These are phyloP conservation scores for Psilanteris sp. DNA, from an alignment of 1,140 invertebrate genomes.

Conservation along the genomic window DNA sequence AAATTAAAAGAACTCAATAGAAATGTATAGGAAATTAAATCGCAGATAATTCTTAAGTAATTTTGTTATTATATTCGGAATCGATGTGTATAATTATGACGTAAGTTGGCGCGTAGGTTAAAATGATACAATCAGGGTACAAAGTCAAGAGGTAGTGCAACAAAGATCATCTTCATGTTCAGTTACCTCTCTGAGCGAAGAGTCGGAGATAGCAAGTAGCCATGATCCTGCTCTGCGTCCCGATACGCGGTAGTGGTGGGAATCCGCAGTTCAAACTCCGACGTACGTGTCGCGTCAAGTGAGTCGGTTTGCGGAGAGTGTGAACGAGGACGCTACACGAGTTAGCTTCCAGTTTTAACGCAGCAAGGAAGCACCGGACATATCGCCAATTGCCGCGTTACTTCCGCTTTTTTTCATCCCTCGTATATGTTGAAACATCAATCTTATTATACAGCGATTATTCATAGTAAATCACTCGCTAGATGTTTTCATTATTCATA, in stretches of 20 bases:
- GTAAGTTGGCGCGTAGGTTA: too few species aligned
- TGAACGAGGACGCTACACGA: constrained; percentile 53
- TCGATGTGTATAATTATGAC: neutral
- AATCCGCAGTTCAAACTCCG: constrained; percentile 70
- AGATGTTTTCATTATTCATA: too few species aligned
- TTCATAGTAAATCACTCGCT: neutral
- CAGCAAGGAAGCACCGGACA: constrained; percentile 55
- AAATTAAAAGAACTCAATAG: too few species aligned
- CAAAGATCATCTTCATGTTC: constrained; percentile 4
- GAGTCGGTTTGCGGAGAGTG: constrained; percentile 55
- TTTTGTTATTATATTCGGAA: neutral
- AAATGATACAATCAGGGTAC: neutral
- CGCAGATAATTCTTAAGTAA: too few species aligned
- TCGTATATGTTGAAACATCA: neutral
- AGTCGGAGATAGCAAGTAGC: constrained; percentile 4
- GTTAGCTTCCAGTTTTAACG: constrained; percentile 64
- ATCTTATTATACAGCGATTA: neutral
- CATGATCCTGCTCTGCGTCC: constrained; percentile 30
- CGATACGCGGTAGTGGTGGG: constrained; percentile 57
- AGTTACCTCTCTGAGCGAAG: neutral
- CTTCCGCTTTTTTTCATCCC: constrained; percentile 3
- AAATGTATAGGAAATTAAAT: too few species aligned
- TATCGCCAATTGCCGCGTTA: constrained; percentile 4
- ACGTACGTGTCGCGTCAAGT: constrained; percentile 37
- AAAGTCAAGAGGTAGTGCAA: neutral